Base-by-base conservation (phyloP, 2,113 vertebrate genomes). In the Seriola dumerili region DNA sequence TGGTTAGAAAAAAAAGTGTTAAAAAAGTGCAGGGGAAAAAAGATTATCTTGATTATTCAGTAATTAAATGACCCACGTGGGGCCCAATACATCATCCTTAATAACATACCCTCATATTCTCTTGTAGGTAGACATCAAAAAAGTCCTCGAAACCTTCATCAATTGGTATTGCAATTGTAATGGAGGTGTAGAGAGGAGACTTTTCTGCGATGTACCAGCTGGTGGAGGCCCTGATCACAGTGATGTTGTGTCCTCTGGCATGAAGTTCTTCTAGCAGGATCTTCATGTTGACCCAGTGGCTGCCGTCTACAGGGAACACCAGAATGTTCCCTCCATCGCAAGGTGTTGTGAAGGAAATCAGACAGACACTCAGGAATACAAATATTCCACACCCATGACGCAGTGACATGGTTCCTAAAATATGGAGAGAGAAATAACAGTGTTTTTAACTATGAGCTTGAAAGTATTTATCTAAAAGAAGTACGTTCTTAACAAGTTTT, bases 231-330 rank as follows among this genome's bases (percentile, higher is more conserved):
- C 95, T 78, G 86, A 95, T 83, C 10, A 97, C 93, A 0, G 95
- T 96, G 54, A 96, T 85, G 11, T 76, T 92, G 0, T 97, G 96
- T 10, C 94, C 96, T 25, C 77, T 92, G 55, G 58, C 86, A 42
- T 94, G 92, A 63, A 95, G 88, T 23, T 93, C 93, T 83, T 94
- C 92, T 21, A 95, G 63, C 50, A 95, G 59, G 4, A 94, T 69
- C 67, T 94, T 94, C 92, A 95, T 95, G 76, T 95, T 95, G 62
- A 95, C 58, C 95, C 94, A 95, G 67, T 95, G 95, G 64, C 94
- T 95, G 7, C 94, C 94, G 2, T 95, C 95, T 1, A 94, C 3
- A 7, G 94, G 93, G 55, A 88, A 94, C 21, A 95, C 92, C 42
- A 95, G 78, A 50, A 95, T 80, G 38, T 94, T 94, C 21, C 92